Evolutionary conservation across 2,113 vertebrate species (phyloP), one percentile per base, ranked within the genome.

Genomic region (Indicator indicator): DNA sequence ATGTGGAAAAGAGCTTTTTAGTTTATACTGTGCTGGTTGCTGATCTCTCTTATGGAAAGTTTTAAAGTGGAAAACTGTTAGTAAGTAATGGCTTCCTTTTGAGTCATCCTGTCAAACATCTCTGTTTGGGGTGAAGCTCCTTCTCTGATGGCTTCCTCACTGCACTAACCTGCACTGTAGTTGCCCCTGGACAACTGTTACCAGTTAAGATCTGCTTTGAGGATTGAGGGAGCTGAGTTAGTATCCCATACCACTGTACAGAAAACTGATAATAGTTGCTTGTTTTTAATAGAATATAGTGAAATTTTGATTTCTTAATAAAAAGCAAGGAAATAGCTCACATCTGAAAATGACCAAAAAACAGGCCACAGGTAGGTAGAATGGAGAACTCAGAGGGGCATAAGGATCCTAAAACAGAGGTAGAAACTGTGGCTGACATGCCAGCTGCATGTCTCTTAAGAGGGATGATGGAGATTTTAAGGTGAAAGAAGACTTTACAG

Each of bases 131-230:
- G 24, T 52, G 68, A 55, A 23, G 16, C 52, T 63, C 36, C 32
- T 67, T 32, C 52, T 32, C 54, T 3, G 40, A 12, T 2, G 32
- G 50, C 58, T 91, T 60, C 46, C 60, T 76, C 23, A 1, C 50
- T 50, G 76, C 48, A 11, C 50, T n/a, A 12, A 30, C 32, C 36
- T 33, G 50, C 28, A 8, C 42, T 30, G 44, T 26, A 40, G 40
- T 14, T 5, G 0, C 18, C 30, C 17, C 12, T 16, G 28, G 50
- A 30, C 40, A 36, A 1, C 48, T 1, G 6, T 21, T 40, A 24
- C 27, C 52, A 11, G 32, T 15, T 30, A 19, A 23, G 16, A 20
- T 36, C 30, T 1, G 1, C 40, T 32, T 32, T 10, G 54, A 42
- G 32, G 14, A 42, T 26, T 46, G 24, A 83, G 73, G 38, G 36